Percentiles rank a stretch among this genome's conserved stretches.
phyloP scores from a whole-genome alignment of 2,888 invertebrate genomes.

The Drepanosiphum platanoidis region DNA sequence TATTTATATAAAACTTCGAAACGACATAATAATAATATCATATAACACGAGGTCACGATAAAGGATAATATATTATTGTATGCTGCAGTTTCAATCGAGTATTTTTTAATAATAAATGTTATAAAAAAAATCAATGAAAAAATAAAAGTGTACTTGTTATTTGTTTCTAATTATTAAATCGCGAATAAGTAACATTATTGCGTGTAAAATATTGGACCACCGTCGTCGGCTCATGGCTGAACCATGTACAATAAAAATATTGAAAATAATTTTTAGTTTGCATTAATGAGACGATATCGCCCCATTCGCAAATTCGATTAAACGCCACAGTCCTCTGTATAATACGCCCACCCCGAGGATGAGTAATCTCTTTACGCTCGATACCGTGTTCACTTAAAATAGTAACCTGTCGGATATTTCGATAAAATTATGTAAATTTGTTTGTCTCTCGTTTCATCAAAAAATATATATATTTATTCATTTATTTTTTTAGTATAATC shows the following conservation, averaged over 20 bases:
- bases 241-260: background rate
- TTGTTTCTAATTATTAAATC: background rate
- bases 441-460: slow-evolving; percentile 12
- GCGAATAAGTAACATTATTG: background rate
- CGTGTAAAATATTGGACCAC: too few relatives aligned
- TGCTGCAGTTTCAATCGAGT: too few relatives aligned
- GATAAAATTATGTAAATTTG: slow-evolving; percentile 39
- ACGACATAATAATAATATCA: too few relatives aligned
- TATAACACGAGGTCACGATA: too few relatives aligned
- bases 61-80: too few relatives aligned
- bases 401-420: slow-evolving; percentile 28
- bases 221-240: background rate
- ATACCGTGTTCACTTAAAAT: slow-evolving; percentile 8
- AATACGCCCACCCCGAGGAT: slow-evolving; percentile 6
- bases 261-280: slow-evolving; percentile 16
- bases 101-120: too few relatives aligned
- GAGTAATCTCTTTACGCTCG: slow-evolving; percentile 31
- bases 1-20: too few relatives aligned
- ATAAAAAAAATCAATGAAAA: background rate
- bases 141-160: background rate
- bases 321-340: background rate
- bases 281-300: slow-evolving; percentile 40
- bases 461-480: too few relatives aligned
- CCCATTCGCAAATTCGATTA: slow-evolving; percentile 31
- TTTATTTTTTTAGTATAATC: background rate